Evolutionary conservation across 2,113 vertebrate genomes (phyloP).

Genomic region (Poeciliopsis occidentalis): DNA sequence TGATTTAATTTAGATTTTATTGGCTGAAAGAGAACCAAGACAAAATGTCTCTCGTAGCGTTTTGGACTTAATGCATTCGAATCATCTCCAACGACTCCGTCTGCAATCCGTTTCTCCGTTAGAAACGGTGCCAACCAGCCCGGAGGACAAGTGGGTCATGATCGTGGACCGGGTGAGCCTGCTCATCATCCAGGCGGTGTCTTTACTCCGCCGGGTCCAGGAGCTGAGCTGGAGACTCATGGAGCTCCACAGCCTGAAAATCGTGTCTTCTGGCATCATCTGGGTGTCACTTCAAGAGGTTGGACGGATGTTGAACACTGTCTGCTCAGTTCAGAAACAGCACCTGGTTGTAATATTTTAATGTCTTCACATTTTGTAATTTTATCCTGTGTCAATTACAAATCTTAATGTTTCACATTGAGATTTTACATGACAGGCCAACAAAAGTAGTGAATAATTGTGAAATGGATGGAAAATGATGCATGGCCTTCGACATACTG

Average conservation of each 20-base stretch:
- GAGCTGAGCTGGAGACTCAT: conserved; percentile 77
- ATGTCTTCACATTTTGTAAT: too few species aligned
- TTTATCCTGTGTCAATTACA: too few species aligned
- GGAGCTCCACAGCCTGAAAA: conserved; percentile 82
- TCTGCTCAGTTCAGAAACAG: too few species aligned
- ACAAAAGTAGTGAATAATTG: not conserved
- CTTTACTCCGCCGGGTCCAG: conserved; percentile 64
- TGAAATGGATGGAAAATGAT: not conserved
- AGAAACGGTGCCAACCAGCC: conserved; percentile 50
- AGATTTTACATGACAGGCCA: not conserved
- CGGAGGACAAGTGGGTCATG: conserved; percentile 66
- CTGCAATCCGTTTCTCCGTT: conserved; percentile 3
- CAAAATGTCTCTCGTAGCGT: not conserved
- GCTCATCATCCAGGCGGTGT: conserved; percentile 73
- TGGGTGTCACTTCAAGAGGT: conserved; percentile 83
- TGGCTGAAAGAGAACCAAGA: not conserved
- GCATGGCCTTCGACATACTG: too few species aligned
- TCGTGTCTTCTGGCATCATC: conserved; percentile 74
- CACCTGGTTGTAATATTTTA: too few species aligned
- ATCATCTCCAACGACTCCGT: not conserved
- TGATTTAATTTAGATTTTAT: not conserved
- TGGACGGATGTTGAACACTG: conserved; percentile 6
- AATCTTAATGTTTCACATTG: too few species aligned
- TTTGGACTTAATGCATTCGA: not conserved
- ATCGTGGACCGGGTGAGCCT: conserved; percentile 73